Evolutionary conservation across 1,140 invertebrate genomes (phyloP), one percentile per base, ranked within the genome.

Genomic region (Eriosoma lanigerum): DNA sequence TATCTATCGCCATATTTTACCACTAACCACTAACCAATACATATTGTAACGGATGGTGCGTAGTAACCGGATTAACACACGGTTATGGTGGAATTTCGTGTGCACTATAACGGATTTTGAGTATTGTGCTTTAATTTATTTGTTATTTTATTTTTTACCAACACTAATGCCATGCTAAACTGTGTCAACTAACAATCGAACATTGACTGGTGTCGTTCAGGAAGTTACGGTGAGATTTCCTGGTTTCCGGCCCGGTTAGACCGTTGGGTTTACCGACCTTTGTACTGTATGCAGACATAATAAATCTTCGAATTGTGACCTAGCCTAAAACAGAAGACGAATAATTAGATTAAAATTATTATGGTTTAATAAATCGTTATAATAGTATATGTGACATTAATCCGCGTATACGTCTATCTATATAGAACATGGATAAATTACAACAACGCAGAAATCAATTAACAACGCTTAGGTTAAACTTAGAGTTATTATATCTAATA

Each of bases 111-210:
- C 68, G 68, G 48, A 52, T 72, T 52, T 29, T 19, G 48, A n/a
- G 44, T 17, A 50, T 72, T 72, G 46, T 50, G 17, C 8, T 70
- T 50, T 38, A 38, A 4, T 38, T 38, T 38, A 38, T 38, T 38
- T 38, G 3, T 38, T 38, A 38, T 38, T 38, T n/a, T 54, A n/a
- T 1, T 66, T 32, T 50, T 29, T 50, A 26, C 46, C 15, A 70
- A 50, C 66, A 15, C 21, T 5, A 50, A 72, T 50, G 44, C 13
- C 66, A 21, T 26, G 64, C 44, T 12, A 68, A 72, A 72, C 46
- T 72, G 48, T 72, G 68, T 72, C 68, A 72, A 52, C 52, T 13
- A 52, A 72, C 68, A 52, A 72, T 72, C 68, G 48, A 72, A 72
- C 68, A 24, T 72, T 72, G 68, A 72, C 68, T 24, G 26, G 17